Evolutionary conservation across 2,888 invertebrate species (phyloP).

Genomic region (Eucera pruinosa): DNA sequence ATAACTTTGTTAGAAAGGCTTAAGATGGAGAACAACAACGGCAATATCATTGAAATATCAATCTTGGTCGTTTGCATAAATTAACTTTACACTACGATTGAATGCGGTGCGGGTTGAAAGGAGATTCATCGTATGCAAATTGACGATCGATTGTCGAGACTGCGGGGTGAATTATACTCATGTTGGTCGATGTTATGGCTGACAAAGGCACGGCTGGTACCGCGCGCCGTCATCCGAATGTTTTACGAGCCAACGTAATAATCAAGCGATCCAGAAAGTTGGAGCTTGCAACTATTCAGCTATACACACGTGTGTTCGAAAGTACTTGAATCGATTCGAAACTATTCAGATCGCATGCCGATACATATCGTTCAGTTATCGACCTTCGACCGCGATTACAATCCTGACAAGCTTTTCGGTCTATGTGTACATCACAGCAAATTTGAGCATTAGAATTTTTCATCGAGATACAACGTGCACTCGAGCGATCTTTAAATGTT

Average conservation of each 20-base stretch:
- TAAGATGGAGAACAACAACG: neutral
- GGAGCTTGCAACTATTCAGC: neutral
- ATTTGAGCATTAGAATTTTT: neutral
- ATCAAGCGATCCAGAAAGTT: slow-evolving; percentile 35
- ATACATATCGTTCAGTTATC: neutral
- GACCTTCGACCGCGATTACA: neutral
- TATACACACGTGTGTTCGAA: neutral
- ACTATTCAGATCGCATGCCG: neutral
- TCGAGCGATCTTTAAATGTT: neutral
- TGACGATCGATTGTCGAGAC: slow-evolving; percentile 48
- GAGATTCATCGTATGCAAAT: slow-evolving; percentile 59
- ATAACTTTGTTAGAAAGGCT: neutral
- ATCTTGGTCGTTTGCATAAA: slow-evolving; percentile 18
- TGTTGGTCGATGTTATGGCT: slow-evolving; percentile 29
- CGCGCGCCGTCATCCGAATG: slow-evolving; percentile 28
- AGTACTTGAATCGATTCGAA: neutral
- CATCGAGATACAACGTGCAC: neutral
- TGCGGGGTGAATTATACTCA: slow-evolving; percentile 33
- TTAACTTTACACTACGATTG: slow-evolving; percentile 26
- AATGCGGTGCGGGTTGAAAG: slow-evolving; percentile 39
- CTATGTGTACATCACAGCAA: neutral
- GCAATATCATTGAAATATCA: neutral
- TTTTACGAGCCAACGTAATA: slow-evolving; percentile 35
- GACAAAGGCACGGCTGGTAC: slow-evolving; percentile 38
- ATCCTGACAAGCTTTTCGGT: neutral